Base-by-base conservation (phyloP, 2,888 invertebrate species). In the Drosophila picticornis region DNA sequence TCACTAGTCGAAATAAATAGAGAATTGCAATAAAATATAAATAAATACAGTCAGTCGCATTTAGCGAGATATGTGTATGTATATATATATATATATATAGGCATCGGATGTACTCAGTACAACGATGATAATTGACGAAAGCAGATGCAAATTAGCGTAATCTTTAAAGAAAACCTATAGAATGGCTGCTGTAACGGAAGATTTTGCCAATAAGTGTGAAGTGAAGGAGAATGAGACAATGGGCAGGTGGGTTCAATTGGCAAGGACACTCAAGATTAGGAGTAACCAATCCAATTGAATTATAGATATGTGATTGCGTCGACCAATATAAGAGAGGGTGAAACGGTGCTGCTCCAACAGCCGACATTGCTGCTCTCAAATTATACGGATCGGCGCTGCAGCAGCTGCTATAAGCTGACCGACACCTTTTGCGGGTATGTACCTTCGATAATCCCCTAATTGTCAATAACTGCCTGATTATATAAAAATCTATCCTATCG, bases 301-400 rank as follows among this genome's bases (percentile, higher is more conserved):
- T 16, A 1, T 43, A 87, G 79, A 62, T 90, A 81, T 75, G 75
- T 90, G 61, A 93, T 94, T 46, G 95, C 95, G 19, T 92, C 93
- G 0, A 92, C 92, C 69, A 94, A 95, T 81, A 90, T 95, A 32
- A 94, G 93, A 71, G 91, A 94, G 0, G 95, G 95, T 1, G 95
- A 95, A 82, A 93, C 93, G 9, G 91, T 95, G 29, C 84, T 95
- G 1, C 81, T 93, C n/a, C 95, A 95, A 79, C 91, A 93, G 69
- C 95, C 95, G 0, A 93, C 94, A 25, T 91, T 95, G 2, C 84
- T 95, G 61, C 94, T 95, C 9, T 94, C 95, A 36, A 76, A 83
- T 5, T 63, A 72, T n/a, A 75, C 75, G 4, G 92, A 91, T 38
- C 78, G 78, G 32, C 90, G 92, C 5, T 95, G 95, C 81, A 93